Conservation (phyloP, 2,797 vertebrate species). For the Siniperca undulata region DNA sequence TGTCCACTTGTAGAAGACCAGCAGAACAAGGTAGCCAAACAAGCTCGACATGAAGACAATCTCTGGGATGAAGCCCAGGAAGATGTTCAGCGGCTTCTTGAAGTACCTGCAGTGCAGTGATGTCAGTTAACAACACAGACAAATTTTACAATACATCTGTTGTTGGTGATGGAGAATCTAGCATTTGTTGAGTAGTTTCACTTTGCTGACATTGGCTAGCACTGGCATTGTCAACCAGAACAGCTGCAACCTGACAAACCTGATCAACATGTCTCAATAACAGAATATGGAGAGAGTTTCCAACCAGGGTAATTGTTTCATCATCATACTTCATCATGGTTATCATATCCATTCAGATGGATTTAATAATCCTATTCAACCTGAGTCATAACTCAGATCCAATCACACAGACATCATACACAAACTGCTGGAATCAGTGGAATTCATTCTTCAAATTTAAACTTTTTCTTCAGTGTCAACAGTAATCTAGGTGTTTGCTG, state of each 20-base stretch:
- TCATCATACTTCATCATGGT: background rate
- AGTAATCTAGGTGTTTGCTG: no score
- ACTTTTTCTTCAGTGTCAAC: no score
- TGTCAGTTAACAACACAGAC: background rate
- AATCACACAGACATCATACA: no score
- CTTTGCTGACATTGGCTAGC: background rate
- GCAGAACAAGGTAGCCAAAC: slow-evolving; percentile 95
- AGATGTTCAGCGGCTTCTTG: slow-evolving; percentile 97
- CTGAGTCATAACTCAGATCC: background rate
- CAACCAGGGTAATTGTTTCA: background rate
- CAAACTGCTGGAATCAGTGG: no score
- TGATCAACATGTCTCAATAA: background rate
- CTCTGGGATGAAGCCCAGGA: slow-evolving; percentile 97
- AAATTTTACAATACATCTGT: background rate
- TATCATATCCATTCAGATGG: background rate
- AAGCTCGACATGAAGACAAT: slow-evolving; percentile 95
- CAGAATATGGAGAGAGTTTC: background rate
- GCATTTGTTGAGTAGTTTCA: background rate
- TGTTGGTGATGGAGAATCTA: background rate
- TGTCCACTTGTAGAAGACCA: slow-evolving; percentile 97
- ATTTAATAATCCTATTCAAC: background rate
- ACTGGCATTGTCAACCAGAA: background rate
- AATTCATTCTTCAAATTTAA: no score
- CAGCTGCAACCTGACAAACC: background rate
- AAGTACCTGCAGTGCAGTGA: slow-evolving; percentile 89